Evolutionary conservation across 1,140 invertebrate genomes (phyloP), one percentile per base, ranked within the genome.

Genomic region (Trichomalopsis sarcophagae): DNA sequence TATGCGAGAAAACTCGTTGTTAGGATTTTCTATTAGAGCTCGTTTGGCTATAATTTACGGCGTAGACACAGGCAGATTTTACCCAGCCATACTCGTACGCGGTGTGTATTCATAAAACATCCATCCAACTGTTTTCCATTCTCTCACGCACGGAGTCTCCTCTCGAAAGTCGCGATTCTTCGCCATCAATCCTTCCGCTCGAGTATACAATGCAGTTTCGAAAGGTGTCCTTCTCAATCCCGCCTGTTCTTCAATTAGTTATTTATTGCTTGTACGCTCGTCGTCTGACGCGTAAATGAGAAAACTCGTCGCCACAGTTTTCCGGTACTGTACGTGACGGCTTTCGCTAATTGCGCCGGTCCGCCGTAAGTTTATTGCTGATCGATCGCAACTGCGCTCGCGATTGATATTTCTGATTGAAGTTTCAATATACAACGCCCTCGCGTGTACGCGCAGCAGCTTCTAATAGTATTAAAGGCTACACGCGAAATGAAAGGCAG

Each of bases 401-500:
- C 55, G 55, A 17, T n/a, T 62, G 17, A 62, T 62, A n/a, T n/a
- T n/a, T 62, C 55, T 62, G 55, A 71, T 17, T 71, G 30, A 11
- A 71, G 13, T 71, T 30, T 71, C 30, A 7, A 30, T 71, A 30
- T 71, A 30, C 13, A 69, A 71, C 27, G 23, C 68, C 10, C 68
- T 27, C 30, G 33, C 11, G 23, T 13, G 7, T 69, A 11, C 23
- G 23, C 27, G 1, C 10, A 11, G 2, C 23, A 62, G 4, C 68
- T 71, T 71, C 30, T 71, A 71, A 27, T 71, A 71, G 14, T 27
- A 71, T 71, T 71, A 71, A 71, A 71, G 23, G 30, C 68, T 33
- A 71, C 55, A n/a, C 55, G 55, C 55, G 30, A 71, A 71, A 71
- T 71, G 68, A 71, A 71, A 71, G 68, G 68, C 55, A 62, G 55